Base-by-base conservation (phyloP, 2,888 invertebrate species). In the Papilio protenor region DNA sequence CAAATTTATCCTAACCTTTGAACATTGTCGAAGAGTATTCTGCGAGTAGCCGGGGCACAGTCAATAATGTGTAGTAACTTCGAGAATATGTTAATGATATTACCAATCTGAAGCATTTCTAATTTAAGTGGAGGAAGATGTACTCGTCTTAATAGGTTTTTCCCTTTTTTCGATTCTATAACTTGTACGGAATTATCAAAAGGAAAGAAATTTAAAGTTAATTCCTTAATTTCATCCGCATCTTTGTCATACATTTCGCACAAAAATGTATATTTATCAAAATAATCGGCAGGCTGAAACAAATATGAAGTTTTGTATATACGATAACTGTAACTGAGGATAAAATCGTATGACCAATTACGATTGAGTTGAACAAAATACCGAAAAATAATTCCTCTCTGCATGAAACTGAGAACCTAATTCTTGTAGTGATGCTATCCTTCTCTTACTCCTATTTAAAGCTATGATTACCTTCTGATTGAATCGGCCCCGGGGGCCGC, bases 171-270 rank as follows among this genome's bases (percentile, higher is more conserved):
- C 11, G 95, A 83, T 84, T 97, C 96, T 83, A 95, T 95, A 91
- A 98, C 95, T 95, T 98, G 98, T 49, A 98, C 95, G 0, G 97
- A 96, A 84, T 96, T 96, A 88, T 98, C 98, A 75, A 95, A 95
- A 0, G 97, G 96, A 87, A 96, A 98, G 89, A 96, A 98, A 82
- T 96, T 96, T 66, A 98, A 92, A 79, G 96, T 92, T 87, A 98
- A 97, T 82, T 96, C 96, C 81, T 96, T 95, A 6, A 96, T 92
- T 75, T 96, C 93, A 40, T 96, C 96, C 0, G 97, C 96, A 80
- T 97, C 96, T 83, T 96, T 96, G 86, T 98, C 98, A 87, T 96
- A 98, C 98, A 98, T 98, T 91, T 98, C 98, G 45, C 97, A 97
- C 69, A 96, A 86, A 89, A 97, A 97, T 52, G 94, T 92, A 78